A percentile compares a stretch with the other conserved stretches of the same genome.
These are phyloP conservation scores for Diabrotica balteata DNA, from an alignment of 2,888 invertebrate genomes.

Conservation along the genomic window DNA sequence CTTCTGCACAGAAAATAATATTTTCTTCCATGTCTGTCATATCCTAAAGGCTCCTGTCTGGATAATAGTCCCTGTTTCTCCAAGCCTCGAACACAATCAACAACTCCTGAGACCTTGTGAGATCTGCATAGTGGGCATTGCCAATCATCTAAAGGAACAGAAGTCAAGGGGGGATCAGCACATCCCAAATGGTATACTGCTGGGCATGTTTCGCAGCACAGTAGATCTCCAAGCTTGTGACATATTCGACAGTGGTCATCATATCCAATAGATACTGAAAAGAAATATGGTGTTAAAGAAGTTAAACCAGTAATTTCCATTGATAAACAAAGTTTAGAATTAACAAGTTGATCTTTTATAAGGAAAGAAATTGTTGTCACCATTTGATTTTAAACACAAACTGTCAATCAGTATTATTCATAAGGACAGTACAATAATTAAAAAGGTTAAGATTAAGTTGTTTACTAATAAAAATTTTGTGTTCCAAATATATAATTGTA, in stretches of 20 bases:
- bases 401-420: no score
- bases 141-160: conserved; percentile 98
- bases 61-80: conserved; percentile 92
- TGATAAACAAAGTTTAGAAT: no score
- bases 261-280: conserved; percentile 81
- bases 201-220: conserved; percentile 98
- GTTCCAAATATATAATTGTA: no score
- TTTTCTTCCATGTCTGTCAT: conserved; percentile 94
- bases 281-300: not conserved
- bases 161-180: conserved; percentile 91
- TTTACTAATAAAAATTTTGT: no score
- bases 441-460: no score
- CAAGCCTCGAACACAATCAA: conserved; percentile 89
- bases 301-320: no score
- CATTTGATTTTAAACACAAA: no score
- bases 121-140: conserved; percentile 93
- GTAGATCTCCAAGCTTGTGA: conserved; percentile 89
- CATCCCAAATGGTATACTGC: conserved; percentile 98
- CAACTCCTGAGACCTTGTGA: conserved; percentile 90
- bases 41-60: conserved; percentile 92
- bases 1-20: conserved; percentile 96
- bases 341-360: no score
- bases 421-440: no score
- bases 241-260: conserved; percentile 93
- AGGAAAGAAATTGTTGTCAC: no score